Conservation (phyloP, 2,113 vertebrate species). For the Canis aureus region DNA sequence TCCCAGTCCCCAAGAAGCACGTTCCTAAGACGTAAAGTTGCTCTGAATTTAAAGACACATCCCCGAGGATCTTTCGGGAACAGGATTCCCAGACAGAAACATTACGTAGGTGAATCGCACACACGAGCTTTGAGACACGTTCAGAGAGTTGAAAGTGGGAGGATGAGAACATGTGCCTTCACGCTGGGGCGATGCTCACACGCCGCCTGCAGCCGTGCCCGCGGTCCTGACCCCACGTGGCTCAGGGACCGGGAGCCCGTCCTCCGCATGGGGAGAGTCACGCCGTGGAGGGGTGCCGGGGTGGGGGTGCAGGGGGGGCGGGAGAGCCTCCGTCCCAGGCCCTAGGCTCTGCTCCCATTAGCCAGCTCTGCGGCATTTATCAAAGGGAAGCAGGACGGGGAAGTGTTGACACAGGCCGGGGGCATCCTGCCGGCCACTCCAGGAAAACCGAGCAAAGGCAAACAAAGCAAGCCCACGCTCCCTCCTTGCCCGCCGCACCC, state of each 20-base stretch:
- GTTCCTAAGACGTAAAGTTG: not conserved
- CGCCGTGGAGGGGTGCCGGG: not conserved
- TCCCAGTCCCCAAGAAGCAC: not conserved
- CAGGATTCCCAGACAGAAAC: not conserved
- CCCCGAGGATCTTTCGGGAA: not conserved
- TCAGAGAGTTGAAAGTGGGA: accelerated
- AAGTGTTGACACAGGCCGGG: accelerated
- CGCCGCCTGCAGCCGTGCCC: accelerated
- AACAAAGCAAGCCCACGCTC: accelerated
- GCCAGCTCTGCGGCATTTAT: accelerated
- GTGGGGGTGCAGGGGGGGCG: too few relatives aligned
- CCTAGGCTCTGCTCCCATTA: too few relatives aligned
- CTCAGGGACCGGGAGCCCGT: accelerated
- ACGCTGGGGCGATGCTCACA: accelerated
- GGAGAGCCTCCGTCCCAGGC: too few relatives aligned
- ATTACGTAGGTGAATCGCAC: accelerated
- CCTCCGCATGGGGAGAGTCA: not conserved
- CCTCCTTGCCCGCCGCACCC: accelerated
- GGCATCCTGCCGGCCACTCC: accelerated
- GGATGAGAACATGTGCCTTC: accelerated
- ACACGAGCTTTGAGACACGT: not conserved
- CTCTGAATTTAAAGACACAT: not conserved
- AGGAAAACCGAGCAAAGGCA: not conserved
- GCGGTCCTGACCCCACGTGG: not conserved
- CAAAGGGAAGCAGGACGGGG: accelerated